These are phyloP conservation scores for Dendrophyllia cribrosa DNA, from an alignment of 64 coral and sea anemone genomes.

Conservation along the genomic window DNA sequence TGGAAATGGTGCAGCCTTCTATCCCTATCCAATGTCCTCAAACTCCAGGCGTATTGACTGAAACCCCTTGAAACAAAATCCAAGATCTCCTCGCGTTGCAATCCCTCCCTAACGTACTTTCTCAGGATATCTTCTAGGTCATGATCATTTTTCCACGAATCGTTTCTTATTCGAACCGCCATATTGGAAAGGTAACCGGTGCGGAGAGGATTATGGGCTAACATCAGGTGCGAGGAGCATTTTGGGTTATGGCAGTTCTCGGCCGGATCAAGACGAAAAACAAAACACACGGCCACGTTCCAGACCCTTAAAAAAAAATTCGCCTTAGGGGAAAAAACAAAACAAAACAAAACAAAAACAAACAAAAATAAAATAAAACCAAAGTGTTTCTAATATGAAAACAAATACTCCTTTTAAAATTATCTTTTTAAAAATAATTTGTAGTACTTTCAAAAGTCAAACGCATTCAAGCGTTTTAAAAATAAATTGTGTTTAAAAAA, in stretches of 20 bases:
- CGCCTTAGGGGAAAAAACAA: too few relatives aligned
- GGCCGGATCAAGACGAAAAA: too few relatives aligned
- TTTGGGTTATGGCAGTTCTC: too few relatives aligned
- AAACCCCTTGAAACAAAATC: slow-evolving; percentile 72
- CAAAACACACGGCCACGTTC: too few relatives aligned
- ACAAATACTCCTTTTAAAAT: background rate
- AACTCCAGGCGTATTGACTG: slow-evolving; percentile 74
- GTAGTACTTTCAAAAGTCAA: slow-evolving; percentile 22
- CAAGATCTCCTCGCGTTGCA: slow-evolving; percentile 70
- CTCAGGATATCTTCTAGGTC: slow-evolving; percentile 26
- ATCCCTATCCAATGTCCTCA: slow-evolving; percentile 65
- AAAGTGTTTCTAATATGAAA: background rate
- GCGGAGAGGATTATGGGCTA: background rate
- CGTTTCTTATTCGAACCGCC: too few relatives aligned
- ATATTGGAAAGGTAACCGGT: too few relatives aligned
- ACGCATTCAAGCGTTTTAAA: background rate
- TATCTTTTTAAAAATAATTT: slow-evolving; percentile 8
- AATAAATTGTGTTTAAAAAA: background rate
- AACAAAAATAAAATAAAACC: background rate
- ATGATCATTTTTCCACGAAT: too few relatives aligned
- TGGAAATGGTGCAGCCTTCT: slow-evolving; percentile 55
- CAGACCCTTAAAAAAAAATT: too few relatives aligned
- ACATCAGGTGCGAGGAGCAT: background rate
- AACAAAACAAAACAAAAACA: too few relatives aligned
- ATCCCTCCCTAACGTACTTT: slow-evolving; percentile 28